Conservation (phyloP, 2,888 invertebrate genomes). For the Metallyticus violacea region DNA sequence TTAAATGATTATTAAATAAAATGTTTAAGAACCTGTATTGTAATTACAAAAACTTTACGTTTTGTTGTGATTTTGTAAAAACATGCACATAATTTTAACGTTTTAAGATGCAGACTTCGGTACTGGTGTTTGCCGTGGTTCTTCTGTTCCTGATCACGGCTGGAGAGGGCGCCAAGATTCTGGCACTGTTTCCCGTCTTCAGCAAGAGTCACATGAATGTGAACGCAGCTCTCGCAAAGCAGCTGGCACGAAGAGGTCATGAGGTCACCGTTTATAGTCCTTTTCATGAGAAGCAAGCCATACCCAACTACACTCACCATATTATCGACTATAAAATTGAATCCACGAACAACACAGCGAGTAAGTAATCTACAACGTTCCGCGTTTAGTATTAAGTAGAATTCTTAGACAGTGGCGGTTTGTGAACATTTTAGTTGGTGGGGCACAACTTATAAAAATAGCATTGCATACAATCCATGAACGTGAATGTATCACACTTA, state of each 20-base stretch:
- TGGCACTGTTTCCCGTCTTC: slow-evolving; percentile 49
- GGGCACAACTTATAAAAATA: too few relatives aligned
- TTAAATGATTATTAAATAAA: too few relatives aligned
- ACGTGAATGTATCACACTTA: too few relatives aligned
- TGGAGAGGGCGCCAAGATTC: slow-evolving; percentile 38
- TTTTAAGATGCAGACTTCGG: background rate
- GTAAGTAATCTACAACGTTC: too few relatives aligned
- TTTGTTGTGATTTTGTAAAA: too few relatives aligned
- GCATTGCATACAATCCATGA: too few relatives aligned
- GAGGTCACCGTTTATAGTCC: slow-evolving; percentile 40
- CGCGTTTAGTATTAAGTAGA: too few relatives aligned
- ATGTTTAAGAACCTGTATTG: too few relatives aligned
- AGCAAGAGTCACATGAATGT: slow-evolving; percentile 52
- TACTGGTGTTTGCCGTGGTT: background rate
- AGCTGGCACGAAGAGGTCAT: slow-evolving; percentile 49
- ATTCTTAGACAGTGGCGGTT: too few relatives aligned
- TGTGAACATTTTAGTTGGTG: too few relatives aligned
- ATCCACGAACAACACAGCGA: background rate
- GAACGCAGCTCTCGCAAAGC: slow-evolving; percentile 47
- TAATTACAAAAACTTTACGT: too few relatives aligned
- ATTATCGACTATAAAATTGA: background rate
- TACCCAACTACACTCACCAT: background rate
- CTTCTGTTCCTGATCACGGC: background rate
- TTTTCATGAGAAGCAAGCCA: background rate
- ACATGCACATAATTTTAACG: too few relatives aligned